Percentiles rank a stretch among this genome's conserved stretches.
Evolutionary conservation across 2,888 invertebrate genomes (phyloP).

Genomic region (Iselma pallidipennis): DNA sequence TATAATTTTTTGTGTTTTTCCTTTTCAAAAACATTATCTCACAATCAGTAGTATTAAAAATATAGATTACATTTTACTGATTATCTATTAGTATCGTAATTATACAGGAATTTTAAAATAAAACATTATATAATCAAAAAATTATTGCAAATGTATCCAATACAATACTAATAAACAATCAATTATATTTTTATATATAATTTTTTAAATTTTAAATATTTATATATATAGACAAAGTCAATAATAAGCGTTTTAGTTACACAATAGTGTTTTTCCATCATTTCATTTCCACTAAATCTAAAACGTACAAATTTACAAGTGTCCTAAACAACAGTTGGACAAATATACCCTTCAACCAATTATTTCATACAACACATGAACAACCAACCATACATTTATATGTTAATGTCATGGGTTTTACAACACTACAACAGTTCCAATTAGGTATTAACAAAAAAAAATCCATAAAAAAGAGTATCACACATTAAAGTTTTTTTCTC

Average conservation of each 20-base stretch:
- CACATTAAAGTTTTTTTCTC: conserved; percentile 35
- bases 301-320: conserved; percentile 36
- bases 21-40: background rate
- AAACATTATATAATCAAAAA: background rate
- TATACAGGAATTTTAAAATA: background rate
- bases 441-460: conserved; percentile 23
- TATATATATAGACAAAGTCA: conserved; percentile 21
- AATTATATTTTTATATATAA: background rate
- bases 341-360: conserved; percentile 35
- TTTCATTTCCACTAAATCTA: conserved; percentile 24
- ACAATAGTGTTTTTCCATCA: conserved; percentile 21
- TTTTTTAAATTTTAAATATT: background rate
- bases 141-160: background rate
- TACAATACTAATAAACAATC: background rate
- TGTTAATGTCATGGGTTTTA: conserved; percentile 28
- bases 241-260: conserved; percentile 32
- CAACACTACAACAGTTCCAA: conserved; percentile 34
- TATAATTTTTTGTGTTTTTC: too few relatives aligned
- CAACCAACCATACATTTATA: conserved; percentile 15
- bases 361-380: conserved; percentile 6
- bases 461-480: conserved; percentile 28
- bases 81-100: background rate
- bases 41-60: conserved; percentile 3
- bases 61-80: background rate
- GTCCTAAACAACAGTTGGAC: conserved; percentile 31